phyloP scores from a whole-genome alignment of 2,113 vertebrate genomes.

The Orthonyx spaldingii region DNA sequence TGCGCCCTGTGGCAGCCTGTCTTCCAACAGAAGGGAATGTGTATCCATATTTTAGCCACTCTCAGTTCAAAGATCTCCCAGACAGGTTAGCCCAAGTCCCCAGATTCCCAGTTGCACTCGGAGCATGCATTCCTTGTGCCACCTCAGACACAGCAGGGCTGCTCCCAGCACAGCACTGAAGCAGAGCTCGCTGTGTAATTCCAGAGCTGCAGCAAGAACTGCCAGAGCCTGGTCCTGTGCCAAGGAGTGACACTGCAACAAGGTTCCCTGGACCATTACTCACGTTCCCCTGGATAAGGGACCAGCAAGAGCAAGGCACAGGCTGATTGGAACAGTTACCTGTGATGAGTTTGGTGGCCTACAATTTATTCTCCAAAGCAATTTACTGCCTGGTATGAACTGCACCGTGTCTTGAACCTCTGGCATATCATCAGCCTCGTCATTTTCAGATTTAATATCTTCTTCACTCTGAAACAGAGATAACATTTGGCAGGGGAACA shows the following conservation, averaged over 20 bases:
- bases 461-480: conserved; percentile 73
- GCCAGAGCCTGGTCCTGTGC: background rate
- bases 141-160: background rate
- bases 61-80: background rate
- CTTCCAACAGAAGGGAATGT: background rate
- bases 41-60: background rate
- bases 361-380: conserved; percentile 92
- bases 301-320: background rate
- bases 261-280: background rate
- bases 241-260: background rate
- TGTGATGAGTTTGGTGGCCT: conserved; percentile 86
- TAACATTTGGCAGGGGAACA: background rate
- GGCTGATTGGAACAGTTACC: conserved; percentile 63
- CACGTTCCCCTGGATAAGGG: background rate
- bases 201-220: background rate
- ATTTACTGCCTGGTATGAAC: conserved; percentile 89
- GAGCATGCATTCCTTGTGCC: background rate
- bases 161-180: background rate
- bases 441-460: conserved; percentile 70
- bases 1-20: background rate
- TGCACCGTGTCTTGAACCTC: conserved; percentile 89
- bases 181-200: background rate
- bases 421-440: conserved; percentile 88
- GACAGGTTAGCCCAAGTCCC: too few relatives aligned
- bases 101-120: background rate